A percentile compares a stretch with the other conserved stretches of the same genome.
Evolutionary conservation across 2,797 vertebrate genomes (phyloP).

Genomic region (Sitta carolinensis): DNA sequence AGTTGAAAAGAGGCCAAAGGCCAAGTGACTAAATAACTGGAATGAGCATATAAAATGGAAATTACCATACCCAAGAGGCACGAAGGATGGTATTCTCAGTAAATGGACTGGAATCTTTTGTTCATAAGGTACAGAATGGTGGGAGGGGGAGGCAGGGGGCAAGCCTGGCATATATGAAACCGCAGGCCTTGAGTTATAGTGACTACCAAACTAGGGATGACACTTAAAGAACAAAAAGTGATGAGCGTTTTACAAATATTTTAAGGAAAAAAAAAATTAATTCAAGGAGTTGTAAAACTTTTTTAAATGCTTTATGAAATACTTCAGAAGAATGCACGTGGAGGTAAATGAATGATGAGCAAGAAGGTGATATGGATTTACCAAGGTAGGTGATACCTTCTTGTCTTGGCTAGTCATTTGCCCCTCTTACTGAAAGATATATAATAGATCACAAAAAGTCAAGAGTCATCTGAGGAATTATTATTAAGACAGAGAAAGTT

Average conservation of each 20-base stretch:
- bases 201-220: neutral
- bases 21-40: neutral
- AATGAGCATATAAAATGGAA: neutral
- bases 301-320: neutral
- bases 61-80: neutral
- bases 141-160: fast-evolving
- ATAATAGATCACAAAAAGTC: neutral
- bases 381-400: neutral
- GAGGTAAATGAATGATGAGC: neutral
- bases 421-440: neutral
- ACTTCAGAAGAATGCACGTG: neutral
- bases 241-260: neutral
- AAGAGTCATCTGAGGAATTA: neutral
- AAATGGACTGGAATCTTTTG: neutral
- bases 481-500: neutral
- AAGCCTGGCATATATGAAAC: neutral
- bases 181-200: neutral
- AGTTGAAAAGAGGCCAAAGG: neutral
- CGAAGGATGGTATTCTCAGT: neutral
- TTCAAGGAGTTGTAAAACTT: neutral
- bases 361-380: neutral
- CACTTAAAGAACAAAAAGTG: neutral
- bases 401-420: neutral
- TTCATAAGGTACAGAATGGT: neutral
- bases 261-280: neutral